Base-by-base conservation (phyloP, 2,113 vertebrate species). In the Zosterops borbonicus region DNA sequence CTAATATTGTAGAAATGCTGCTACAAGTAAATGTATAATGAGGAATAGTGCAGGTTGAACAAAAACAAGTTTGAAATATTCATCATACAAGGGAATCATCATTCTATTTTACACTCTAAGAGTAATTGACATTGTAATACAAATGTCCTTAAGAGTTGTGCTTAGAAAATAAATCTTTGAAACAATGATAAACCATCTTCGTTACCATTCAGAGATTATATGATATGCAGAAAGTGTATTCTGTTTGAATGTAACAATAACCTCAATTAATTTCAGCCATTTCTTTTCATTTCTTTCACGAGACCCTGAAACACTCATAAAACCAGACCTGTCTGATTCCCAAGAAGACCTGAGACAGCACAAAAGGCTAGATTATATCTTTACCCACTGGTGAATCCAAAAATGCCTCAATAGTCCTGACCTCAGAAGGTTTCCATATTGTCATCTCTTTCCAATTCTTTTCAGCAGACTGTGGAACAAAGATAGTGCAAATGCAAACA, bases 41-140 rank as follows among this genome's bases (percentile, higher is more conserved):
- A 96, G 83, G 33, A 95, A 78, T 64, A 91, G 84, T 69, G 23
- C 27, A 86, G 41, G 17, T 56, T 49, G 59, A 77, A 90, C 22
- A 92, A 95, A 83, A 84, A 4, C 15, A 53, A 49, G 29, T 76
- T 90, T 95, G 41, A 89, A 94, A 93, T 74, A 92, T 62, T 82
- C 19, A 85, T 84, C 24, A 29, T 50, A n/a, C 37, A 76, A 85
- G 79, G 37, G 28, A 93, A 87, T 93, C 69, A 81, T 65, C 9
- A 84, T 85, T 94, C 50, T 25, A 24, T 87, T 92, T 81, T 69
- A 69, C 21, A 11, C 87, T 89, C 65, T 76, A 59, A 79, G 33
- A 42, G 50, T 79, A 93, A 95, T 4, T 90, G 71, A 69, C 47
- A 71, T 18, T 55, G 42, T 49, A 89, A 87, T 80, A 79, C 20